Evolutionary conservation across 2,888 invertebrate genomes (phyloP).

Genomic region (Drosophila melanosoma): DNA sequence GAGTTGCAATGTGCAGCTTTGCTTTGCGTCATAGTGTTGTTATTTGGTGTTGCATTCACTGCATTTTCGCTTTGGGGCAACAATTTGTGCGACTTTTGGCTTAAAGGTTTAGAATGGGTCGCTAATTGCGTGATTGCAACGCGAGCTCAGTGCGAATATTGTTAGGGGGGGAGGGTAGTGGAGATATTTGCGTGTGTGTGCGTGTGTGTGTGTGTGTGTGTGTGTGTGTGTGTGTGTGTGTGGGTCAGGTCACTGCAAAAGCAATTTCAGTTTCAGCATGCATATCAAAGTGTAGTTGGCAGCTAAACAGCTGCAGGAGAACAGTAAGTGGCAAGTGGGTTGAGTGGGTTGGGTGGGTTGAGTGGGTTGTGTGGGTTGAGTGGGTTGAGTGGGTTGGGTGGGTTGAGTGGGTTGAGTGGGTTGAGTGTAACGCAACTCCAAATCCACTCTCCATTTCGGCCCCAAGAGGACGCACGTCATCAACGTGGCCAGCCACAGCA

Average conservation of each 20-base stretch:
- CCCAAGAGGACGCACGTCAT: constrained; percentile 3
- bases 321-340: constrained; percentile 6
- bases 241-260: neutral
- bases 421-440: constrained; percentile 10
- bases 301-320: constrained; percentile 26
- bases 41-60: neutral
- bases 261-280: constrained; percentile 4
- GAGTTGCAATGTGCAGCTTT: constrained; percentile 13
- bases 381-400: constrained; percentile 1
- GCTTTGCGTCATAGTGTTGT: constrained; percentile 37
- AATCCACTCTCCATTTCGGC: neutral
- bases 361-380: neutral
- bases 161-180: constrained; percentile 1
- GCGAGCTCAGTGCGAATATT: constrained; percentile 51
- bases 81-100: constrained; percentile 70
- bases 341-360: neutral
- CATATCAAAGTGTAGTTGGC: constrained; percentile 5
- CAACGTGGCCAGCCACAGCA: constrained; percentile 7
- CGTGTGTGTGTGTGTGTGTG: too few species aligned
- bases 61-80: constrained; percentile 20
- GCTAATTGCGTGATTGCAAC: constrained; percentile 49
- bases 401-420: neutral
- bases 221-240: neutral
- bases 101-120: constrained; percentile 52
- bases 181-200: neutral